These are phyloP conservation scores for Australoheros facetus DNA, from an alignment of 2,797 vertebrate genomes.

Conservation along the genomic window DNA sequence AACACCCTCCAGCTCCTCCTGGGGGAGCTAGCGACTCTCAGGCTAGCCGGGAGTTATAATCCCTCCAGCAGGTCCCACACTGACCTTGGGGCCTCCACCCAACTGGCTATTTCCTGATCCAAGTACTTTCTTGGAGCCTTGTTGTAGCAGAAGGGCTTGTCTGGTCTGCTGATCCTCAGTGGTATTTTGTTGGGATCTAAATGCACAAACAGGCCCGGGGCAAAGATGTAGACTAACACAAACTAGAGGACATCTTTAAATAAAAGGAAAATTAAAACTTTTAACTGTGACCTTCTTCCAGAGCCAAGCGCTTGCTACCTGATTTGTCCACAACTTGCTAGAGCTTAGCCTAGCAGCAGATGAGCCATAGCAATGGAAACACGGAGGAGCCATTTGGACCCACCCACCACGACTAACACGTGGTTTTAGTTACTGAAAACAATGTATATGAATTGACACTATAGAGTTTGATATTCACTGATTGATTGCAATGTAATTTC, in stretches of 20 bases:
- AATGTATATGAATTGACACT: not conserved
- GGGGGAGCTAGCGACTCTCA: not conserved
- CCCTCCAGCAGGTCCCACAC: not conserved
- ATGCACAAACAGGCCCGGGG: not conserved
- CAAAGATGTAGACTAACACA: not conserved
- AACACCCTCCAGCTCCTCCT: not conserved
- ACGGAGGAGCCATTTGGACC: not conserved
- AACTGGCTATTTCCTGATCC: not conserved
- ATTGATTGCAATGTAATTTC: not conserved
- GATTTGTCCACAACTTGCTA: not conserved
- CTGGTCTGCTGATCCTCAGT: not conserved
- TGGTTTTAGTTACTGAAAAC: not conserved
- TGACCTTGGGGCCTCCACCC: not conserved
- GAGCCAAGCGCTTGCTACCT: not conserved
- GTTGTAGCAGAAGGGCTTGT: not conserved
- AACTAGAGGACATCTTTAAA: not conserved
- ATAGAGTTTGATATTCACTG: not conserved
- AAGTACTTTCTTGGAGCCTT: conserved; percentile 10
- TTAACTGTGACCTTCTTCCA: not conserved
- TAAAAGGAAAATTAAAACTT: not conserved
- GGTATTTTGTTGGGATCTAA: not conserved
- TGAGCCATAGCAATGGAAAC: not conserved
- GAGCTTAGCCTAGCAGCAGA: not conserved
- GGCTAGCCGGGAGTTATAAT: not conserved
- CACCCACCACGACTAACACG: not conserved